Evolutionary conservation across 37 sponge, comb jelly and placozoan genomes (phyloP), one percentile per base, ranked within the genome.

Genomic region (Haliclona indistincta): DNA sequence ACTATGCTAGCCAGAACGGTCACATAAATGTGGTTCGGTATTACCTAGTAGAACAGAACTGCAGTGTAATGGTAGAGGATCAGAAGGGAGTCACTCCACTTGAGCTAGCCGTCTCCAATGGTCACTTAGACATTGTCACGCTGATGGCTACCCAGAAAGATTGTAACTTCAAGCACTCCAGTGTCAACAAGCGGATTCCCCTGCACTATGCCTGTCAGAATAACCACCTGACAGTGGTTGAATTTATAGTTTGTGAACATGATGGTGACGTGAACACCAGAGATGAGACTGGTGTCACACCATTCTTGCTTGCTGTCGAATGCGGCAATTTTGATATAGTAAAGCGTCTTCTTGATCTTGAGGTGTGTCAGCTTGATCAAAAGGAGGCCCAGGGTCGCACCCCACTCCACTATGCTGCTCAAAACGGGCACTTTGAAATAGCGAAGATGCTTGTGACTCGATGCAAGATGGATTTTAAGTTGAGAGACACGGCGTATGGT

Each of bases 341-440:
- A 22, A 70, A 75, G 53, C 69, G n/a, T 33, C 58, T 75, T 1
- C 43, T 73, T 39, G 56, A 70, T 22, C 22, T 71, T 34, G 54
- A 41, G 5, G 44, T 42, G 6, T n/a, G n/a, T 29, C 35, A 68
- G 26, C 43, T 37, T 11, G 29, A 36, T 55, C 37, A 54, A 30
- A 52, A 5, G 17, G 88, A 87, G 41, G 74, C 74, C 37, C 55
- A 54, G 29, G 84, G 84, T 34, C 68, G 76, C 1, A 76, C 34
- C 44, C 49, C 71, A 0, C 28, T 84, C 2, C 84, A 84, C 29
- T 41, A 15, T 30, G 84, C 84, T 3, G 61, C 71, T 38, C 84
- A 76, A 41, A 69, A 78, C 68, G 88, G 88, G 69, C 33, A 64
- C 26, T 17, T 76, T 44, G 52, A 64, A 7, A 81, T 91, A 38